Base-by-base conservation (phyloP, 2,797 vertebrate species). In the Momotus momota region DNA sequence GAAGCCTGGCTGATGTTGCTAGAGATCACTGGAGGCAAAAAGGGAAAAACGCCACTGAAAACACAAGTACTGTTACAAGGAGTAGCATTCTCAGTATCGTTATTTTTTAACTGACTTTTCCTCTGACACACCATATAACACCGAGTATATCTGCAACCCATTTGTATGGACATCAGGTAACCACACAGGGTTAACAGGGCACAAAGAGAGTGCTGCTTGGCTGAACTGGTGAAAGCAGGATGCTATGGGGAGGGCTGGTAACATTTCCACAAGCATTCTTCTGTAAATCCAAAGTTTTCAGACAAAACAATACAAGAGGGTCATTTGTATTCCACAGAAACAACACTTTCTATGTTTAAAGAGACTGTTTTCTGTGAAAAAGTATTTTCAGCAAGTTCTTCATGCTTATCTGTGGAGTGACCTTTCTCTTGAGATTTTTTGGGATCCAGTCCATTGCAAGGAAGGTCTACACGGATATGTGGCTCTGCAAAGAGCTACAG, bases 71-170 rank as follows among this genome's bases (percentile, higher is more conserved):
- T 43, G 12, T 14, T 45, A 7, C 18, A 31, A 61, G 25, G 46
- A 14, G 23, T 26, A 6, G 29, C 3, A 4, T 46, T 66, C 26
- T 67, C 25, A 21, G 20, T 12, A 23, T 35, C 51, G 13, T 14
- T 4, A 2, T 19, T 80, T 26, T 64, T 40, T 18, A 70, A 20
- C 11, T 4, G 40, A 14, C 4, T 69, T 71, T 77, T 69, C 18
- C 31, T 48, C 35, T 49, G 51, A 22, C 43, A 35, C 26, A 4
- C 3, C 6, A 0, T 2, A 23, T 9, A 31, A 29, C 31, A 2
- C 12, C 14, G 18, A 46, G 46, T 33, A n/a, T 13, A 11, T 20
- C 31, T 61, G 38, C 20, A 38, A 22, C 17, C 6, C 15, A 6
- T 61, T 54, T 49, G 12, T 22, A 4, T 9, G 61, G 25, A 2